These are phyloP conservation scores for Helleia helle DNA, from an alignment of 2,888 invertebrate species.

Conservation along the genomic window DNA sequence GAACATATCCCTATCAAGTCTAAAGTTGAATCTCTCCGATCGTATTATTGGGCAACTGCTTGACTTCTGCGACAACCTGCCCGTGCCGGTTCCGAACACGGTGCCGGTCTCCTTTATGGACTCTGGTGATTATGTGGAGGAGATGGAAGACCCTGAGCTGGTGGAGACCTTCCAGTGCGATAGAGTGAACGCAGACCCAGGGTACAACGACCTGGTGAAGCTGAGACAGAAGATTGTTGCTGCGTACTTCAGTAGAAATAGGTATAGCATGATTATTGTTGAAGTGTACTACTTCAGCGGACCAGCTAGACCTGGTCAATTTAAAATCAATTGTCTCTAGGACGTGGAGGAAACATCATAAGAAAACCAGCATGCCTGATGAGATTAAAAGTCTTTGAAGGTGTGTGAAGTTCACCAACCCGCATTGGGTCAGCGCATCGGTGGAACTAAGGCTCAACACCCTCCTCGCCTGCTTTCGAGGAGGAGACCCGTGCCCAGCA, in stretches of 20 bases:
- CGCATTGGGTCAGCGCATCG: too few species aligned
- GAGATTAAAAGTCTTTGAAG: too few species aligned
- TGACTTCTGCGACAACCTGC: constrained; percentile 74
- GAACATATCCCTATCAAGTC: constrained; percentile 79
- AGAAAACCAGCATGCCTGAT: too few species aligned
- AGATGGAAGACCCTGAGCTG: constrained; percentile 41
- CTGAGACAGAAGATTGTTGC: constrained; percentile 57
- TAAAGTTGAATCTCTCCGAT: constrained; percentile 85
- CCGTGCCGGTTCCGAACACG: constrained; percentile 57
- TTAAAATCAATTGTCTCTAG: too few species aligned
- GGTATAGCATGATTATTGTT: too few species aligned
- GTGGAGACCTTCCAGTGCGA: constrained; percentile 38
- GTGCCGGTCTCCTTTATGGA: constrained; percentile 63
- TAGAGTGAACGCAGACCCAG: constrained; percentile 47
- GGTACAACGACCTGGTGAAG: constrained; percentile 47
- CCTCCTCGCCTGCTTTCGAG: too few species aligned
- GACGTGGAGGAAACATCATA: too few species aligned
- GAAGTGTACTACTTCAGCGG: too few species aligned
- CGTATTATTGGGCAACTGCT: constrained; percentile 77
- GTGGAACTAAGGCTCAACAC: too few species aligned
- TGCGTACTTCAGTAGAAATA: constrained; percentile 53
- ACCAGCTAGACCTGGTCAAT: too few species aligned
- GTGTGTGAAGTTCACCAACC: too few species aligned
- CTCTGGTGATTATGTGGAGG: constrained; percentile 53
- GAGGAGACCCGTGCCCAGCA: too few species aligned